Evolutionary conservation across 2,113 vertebrate species (phyloP), one percentile per base, ranked within the genome.

Genomic region (Raja brachyura): DNA sequence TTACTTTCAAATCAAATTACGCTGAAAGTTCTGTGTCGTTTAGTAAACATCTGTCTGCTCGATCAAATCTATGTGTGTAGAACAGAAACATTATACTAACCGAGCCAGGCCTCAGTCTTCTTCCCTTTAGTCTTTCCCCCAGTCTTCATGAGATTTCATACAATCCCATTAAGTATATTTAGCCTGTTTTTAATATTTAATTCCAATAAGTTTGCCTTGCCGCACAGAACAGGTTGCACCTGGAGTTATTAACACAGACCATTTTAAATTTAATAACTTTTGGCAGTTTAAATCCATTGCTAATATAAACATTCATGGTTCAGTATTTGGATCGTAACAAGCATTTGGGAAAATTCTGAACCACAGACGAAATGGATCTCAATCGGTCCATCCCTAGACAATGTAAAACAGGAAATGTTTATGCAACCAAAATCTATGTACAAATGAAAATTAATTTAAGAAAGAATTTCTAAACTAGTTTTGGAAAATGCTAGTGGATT

Each of bases 221-320:
- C 63, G 14, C 59, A n/a, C 59, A 18, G 59, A 86, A 56, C 0
- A 18, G 39, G 90, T 92, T 73, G 48, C 33, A 70, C 33, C 90
- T 92, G 66, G 90, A 92, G 20, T 48, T 70, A 92, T 48, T 92
- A 73, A 33, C 22, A 0, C 68, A 54, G 66, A 73, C 66, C 9
- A 48, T 39, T 92, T 73, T 92, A 20, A 48, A 28, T 74, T 73
- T 73, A 54, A 92, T 54, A 33, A 92, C 90, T 73, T 92, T 25
- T 92, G 68, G 90, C 90, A 48, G 90, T 22, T 73, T 92, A 39
- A 92, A 54, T 73, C 88, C 33, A 66, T 31, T 70, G 63, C 63
- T 48, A 48, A 28, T 73, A 5, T 92, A 92, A 70, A 92, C 68
- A 70, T 73, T 10, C 25, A 20, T 68, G 48, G 3, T 74, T 54